A percentile compares a stretch with the other conserved stretches of the same genome.
phyloP scores from a whole-genome alignment of 1,140 invertebrate genomes.

The Hestina assimilis region DNA sequence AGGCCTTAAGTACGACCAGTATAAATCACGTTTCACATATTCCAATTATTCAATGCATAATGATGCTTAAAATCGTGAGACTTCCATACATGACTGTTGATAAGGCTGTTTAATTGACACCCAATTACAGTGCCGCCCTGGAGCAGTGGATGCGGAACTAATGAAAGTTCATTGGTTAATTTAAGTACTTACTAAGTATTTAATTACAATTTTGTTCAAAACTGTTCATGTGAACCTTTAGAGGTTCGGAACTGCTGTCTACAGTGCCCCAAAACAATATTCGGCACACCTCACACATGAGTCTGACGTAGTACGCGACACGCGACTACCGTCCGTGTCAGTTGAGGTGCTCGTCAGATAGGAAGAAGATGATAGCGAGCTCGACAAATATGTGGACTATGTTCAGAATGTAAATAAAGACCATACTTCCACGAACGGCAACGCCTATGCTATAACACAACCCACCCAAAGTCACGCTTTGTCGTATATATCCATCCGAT shows the following conservation, averaged over 20 bases:
- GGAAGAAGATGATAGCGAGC: conserved; percentile 24
- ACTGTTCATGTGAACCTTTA: conserved; percentile 22
- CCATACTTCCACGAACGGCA: conserved; percentile 39
- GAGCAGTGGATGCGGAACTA: conserved; percentile 46
- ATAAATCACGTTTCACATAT: conserved; percentile 45
- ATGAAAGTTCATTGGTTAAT: conserved; percentile 56
- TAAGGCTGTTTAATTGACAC: conserved; percentile 74
- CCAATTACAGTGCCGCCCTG: conserved; percentile 44
- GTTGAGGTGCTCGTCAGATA: conserved; percentile 32
- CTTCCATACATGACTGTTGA: conserved; percentile 46
- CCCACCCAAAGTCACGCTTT: conserved; percentile 51
- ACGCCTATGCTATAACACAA: conserved; percentile 38
- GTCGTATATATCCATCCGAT: conserved; percentile 52
- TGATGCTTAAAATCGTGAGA: conserved; percentile 39
- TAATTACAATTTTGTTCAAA: conserved; percentile 55
- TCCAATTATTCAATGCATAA: conserved; percentile 51
- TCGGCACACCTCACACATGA: conserved; percentile 58
- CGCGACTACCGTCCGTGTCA: conserved; percentile 22
- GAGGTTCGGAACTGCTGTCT: conserved; percentile 16
- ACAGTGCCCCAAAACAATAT: conserved; percentile 10
- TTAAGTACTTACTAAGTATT: conserved; percentile 62
- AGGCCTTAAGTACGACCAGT: conserved; percentile 51
- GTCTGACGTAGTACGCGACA: conserved; percentile 34
- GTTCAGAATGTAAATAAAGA: conserved; percentile 28
- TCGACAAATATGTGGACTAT: conserved; percentile 5